These are phyloP conservation scores for Tenthredo notha DNA, from an alignment of 2,888 invertebrate genomes.

Conservation along the genomic window DNA sequence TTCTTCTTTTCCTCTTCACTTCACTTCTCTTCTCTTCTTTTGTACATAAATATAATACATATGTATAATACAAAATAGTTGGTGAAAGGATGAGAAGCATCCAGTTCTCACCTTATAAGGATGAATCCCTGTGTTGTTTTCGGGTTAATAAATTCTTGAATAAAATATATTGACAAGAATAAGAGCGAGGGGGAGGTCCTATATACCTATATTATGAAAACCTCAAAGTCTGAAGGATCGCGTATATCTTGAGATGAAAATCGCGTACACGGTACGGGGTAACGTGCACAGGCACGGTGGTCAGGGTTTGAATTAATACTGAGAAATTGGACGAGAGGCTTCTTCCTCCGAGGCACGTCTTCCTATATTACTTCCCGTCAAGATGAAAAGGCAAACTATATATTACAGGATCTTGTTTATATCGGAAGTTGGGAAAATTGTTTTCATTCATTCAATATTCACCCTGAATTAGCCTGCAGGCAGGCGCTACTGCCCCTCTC, in stretches of 20 bases:
- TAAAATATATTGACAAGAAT: conserved; percentile 18
- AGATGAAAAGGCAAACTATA: neutral
- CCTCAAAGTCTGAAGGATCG: neutral
- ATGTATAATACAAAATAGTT: neutral
- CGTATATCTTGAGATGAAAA: conserved; percentile 36
- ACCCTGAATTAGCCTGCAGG: conserved; percentile 5
- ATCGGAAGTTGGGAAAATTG: neutral
- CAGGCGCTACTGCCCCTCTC: neutral
- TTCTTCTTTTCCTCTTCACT: neutral
- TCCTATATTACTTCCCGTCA: neutral
- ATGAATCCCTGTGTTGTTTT: neutral
- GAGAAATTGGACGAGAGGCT: conserved; percentile 36
- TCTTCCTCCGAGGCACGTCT: neutral
- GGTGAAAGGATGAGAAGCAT: neutral
- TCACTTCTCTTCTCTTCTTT: neutral
- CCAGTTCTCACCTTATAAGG: neutral
- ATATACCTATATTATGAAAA: neutral
- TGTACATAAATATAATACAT: neutral
- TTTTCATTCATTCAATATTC: conserved; percentile 33
- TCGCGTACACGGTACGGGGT: neutral
- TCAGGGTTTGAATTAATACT: conserved; percentile 43
- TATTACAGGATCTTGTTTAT: neutral
- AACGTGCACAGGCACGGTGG: neutral
- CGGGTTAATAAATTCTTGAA: neutral
- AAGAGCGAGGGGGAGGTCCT: no score